Evolutionary conservation across 2,888 invertebrate species (phyloP).

Genomic region (Megalurothrips usitatus): DNA sequence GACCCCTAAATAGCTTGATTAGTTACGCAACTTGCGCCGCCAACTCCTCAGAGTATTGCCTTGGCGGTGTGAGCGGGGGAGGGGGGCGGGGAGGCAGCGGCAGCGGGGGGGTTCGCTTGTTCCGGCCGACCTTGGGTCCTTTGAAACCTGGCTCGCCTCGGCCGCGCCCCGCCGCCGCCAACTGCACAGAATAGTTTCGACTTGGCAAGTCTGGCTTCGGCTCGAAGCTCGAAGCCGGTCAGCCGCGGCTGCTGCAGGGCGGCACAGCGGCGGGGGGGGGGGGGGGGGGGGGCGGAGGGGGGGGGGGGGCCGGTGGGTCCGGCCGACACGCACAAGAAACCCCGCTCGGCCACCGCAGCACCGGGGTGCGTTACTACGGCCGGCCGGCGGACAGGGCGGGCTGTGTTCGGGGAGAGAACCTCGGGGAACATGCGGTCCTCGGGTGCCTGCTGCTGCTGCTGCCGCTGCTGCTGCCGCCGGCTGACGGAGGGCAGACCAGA

Average conservation of each 20-base stretch:
- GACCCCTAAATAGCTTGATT: conserved; percentile 6
- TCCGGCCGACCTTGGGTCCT: neutral
- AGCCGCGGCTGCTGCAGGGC: too few relatives aligned
- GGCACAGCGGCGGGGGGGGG: too few relatives aligned
- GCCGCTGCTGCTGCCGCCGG: too few relatives aligned
- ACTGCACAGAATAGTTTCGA: neutral
- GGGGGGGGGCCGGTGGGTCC: too few relatives aligned
- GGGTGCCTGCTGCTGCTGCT: too few relatives aligned
- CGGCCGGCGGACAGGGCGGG: neutral
- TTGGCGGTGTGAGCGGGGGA: neutral
- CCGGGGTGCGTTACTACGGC: neutral
- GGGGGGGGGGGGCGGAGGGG: too few relatives aligned
- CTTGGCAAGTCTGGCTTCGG: neutral
- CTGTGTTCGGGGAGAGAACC: too few relatives aligned
- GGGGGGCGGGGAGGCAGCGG: neutral
- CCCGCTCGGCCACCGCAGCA: too few relatives aligned
- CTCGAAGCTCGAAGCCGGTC: neutral
- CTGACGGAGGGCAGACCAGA: too few relatives aligned
- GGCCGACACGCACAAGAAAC: too few relatives aligned
- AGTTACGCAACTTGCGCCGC: neutral
- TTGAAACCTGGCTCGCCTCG: neutral
- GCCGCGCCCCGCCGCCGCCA: neutral
- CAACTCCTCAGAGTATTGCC: neutral
- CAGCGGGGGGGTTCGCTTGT: neutral
- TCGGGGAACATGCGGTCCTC: too few relatives aligned